Evolutionary conservation across 2,797 vertebrate species (phyloP).

Genomic region (Sebastes cheni): DNA sequence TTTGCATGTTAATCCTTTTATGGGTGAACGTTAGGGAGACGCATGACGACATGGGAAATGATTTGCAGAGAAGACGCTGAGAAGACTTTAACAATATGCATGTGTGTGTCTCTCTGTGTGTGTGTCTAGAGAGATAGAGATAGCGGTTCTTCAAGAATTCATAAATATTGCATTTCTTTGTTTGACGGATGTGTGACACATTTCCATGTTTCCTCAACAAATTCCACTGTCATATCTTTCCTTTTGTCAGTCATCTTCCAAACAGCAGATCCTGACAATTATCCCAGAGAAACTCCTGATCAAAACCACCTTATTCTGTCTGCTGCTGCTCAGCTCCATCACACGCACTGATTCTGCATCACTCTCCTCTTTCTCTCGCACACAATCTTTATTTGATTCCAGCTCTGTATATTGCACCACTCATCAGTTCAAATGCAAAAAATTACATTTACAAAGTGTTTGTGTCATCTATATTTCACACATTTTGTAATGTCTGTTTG

Average conservation of each 20-base stretch:
- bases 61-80: slow-evolving; percentile 53
- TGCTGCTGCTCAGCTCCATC: slow-evolving; percentile 66
- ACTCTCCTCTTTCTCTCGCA: slow-evolving; percentile 21
- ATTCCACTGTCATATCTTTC: slow-evolving; percentile 75
- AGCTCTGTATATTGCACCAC: slow-evolving; percentile 47
- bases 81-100: slow-evolving; percentile 51
- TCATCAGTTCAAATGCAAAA: slow-evolving; percentile 72
- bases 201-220: slow-evolving; percentile 83
- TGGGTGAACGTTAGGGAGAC: slow-evolving; percentile 50
- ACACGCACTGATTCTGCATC: slow-evolving; percentile 49
- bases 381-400: slow-evolving; percentile 60
- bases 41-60: slow-evolving; percentile 68
- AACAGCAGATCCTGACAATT: slow-evolving; percentile 81
- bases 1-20: slow-evolving; percentile 76
- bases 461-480: slow-evolving; percentile 62
- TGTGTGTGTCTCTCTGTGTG: slow-evolving; percentile 36
- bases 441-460: slow-evolving; percentile 68
- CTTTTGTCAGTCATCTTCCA: slow-evolving; percentile 82
- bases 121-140: not conserved
- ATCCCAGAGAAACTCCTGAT: slow-evolving; percentile 78
- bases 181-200: slow-evolving; percentile 80
- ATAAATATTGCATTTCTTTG: slow-evolving; percentile 82
- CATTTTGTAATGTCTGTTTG: slow-evolving; percentile 60
- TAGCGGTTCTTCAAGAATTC: slow-evolving; percentile 66
- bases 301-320: slow-evolving; percentile 76